Evolutionary conservation across 1,140 invertebrate species (phyloP).

Genomic region (Drosophila rufa): DNA sequence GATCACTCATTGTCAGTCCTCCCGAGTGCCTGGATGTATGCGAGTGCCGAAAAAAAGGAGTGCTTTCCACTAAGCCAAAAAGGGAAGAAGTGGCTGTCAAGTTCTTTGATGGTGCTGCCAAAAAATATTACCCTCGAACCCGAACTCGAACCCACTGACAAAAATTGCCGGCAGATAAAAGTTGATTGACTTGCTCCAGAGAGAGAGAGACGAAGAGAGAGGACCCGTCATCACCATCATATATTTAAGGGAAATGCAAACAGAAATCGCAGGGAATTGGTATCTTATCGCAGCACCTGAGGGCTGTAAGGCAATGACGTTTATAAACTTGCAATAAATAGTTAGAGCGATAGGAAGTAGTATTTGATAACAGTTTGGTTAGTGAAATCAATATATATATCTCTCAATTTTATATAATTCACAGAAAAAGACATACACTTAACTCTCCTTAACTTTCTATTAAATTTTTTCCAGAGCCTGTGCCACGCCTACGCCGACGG

Average conservation of each 20-base stretch:
- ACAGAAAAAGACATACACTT: neutral
- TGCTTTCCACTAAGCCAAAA: conserved; percentile 41
- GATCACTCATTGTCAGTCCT: conserved; percentile 77
- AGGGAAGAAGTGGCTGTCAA: conserved; percentile 47
- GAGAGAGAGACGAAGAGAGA: no score
- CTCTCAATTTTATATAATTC: neutral
- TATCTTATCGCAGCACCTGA: conserved; percentile 35
- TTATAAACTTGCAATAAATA: conserved; percentile 3
- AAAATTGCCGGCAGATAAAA: conserved; percentile 50
- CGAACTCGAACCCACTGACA: conserved; percentile 11
- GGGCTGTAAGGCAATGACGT: conserved; percentile 3
- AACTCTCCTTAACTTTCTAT: no score
- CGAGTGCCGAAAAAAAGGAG: conserved; percentile 41
- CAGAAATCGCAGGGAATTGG: conserved; percentile 1
- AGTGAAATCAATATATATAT: neutral
- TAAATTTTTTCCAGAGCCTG: conserved; percentile 86
- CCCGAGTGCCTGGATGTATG: conserved; percentile 34
- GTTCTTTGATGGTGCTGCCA: conserved; percentile 54
- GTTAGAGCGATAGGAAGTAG: neutral
- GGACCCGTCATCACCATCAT: neutral
- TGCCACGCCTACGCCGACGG: conserved; percentile 79
- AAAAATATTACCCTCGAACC: conserved; percentile 50
- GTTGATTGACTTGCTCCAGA: conserved; percentile 42
- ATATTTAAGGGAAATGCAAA: conserved; percentile 8
- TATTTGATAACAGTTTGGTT: neutral